Evolutionary conservation across 2,797 vertebrate genomes (phyloP), one percentile per base, ranked within the genome.

Genomic region (Gallirallus australis): DNA sequence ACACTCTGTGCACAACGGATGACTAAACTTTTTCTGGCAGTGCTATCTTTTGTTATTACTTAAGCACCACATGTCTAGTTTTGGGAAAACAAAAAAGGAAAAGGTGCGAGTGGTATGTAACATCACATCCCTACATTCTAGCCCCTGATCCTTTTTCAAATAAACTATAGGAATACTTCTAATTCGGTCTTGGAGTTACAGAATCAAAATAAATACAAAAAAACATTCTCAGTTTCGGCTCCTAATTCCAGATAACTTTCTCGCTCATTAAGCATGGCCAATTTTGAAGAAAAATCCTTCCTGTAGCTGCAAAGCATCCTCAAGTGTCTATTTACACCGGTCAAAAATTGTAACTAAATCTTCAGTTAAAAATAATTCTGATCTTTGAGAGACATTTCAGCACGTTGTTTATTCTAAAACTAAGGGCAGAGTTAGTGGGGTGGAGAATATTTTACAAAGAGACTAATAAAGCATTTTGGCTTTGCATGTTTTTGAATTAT

Each of bases 401-500:
- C 73, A 73, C 66, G 69, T 87, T 70, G 39, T 24, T 85, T 45
- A 66, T 39, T 89, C 75, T 87, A 89, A 86, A 95, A 92, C 81
- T 89, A 93, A 89, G 65, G 65, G 40, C 54, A 90, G 86, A 92
- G 82, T 94, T 78, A 90, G 79, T 72, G 92, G 79, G 82, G 68
- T 91, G 88, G 61, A 82, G 90, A 84, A 50, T 71, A 96, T 85
- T 91, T 91, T 89, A 94, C 89, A 84, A 92, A 96, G 90, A 89
- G 90, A 91, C 88, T 83, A 93, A 92, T 90, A 92, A 45, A 90
- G 77, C 93, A 83, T 82, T 96, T 97, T 95, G 79, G 86, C 95
- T 95, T 95, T 95, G 84, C 89, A 77, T 96, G 93, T 92, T 95
- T 93, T 68, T 81, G 85, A 96, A 96, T 95, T 89, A 92, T 89